phyloP scores from a whole-genome alignment of 2,113 vertebrate species.

The Petroica traversi region DNA sequence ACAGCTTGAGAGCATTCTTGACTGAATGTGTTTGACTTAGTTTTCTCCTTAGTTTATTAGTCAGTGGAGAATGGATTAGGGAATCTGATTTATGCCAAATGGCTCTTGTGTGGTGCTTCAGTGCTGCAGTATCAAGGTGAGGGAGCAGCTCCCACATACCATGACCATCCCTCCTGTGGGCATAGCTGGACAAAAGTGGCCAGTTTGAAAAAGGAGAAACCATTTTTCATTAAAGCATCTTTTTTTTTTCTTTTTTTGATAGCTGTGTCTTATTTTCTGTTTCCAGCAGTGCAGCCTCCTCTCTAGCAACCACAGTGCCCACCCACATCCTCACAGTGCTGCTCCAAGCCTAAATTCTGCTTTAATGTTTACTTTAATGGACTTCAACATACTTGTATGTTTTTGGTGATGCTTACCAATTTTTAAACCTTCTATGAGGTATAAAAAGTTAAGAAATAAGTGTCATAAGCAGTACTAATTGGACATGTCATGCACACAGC shows the following conservation, averaged over 20 bases:
- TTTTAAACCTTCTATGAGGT: not conserved
- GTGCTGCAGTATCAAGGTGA: not conserved
- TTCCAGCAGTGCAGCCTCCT: not conserved
- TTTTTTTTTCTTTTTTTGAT: not conserved
- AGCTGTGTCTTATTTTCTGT: not conserved
- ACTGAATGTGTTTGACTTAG: not conserved
- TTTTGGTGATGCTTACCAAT: not conserved
- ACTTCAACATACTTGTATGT: too few species aligned
- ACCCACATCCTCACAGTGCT: not conserved
- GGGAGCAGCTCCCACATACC: not conserved
- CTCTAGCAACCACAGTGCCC: not conserved
- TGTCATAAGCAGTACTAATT: not conserved
- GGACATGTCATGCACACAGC: not conserved
- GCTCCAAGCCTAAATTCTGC: not conserved
- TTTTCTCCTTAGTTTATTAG: constrained; percentile 29
- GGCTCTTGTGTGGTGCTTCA: not conserved
- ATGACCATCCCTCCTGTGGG: not conserved
- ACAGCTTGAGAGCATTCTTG: not conserved
- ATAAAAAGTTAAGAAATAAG: not conserved
- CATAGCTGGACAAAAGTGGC: not conserved
- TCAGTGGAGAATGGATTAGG: not conserved
- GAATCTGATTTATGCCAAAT: not conserved
- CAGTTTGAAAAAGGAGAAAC: not conserved
- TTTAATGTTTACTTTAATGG: too few species aligned
- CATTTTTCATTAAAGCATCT: not conserved